Evolutionary conservation across 2,113 vertebrate genomes (phyloP).

Genomic region (Scalopus aquaticus): DNA sequence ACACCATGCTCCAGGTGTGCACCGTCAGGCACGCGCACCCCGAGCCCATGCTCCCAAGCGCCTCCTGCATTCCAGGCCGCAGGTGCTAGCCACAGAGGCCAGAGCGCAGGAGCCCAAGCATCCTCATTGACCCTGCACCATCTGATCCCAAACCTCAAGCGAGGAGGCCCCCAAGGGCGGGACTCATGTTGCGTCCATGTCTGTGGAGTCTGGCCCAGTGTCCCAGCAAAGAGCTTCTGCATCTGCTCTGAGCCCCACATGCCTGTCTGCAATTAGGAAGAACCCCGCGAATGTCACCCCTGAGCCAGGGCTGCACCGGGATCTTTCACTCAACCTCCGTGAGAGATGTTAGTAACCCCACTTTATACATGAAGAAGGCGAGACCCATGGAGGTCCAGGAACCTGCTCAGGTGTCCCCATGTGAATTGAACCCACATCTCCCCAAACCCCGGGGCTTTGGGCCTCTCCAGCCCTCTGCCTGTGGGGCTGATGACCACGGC

Average conservation of each 20-base stretch:
- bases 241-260: rapidly evolving
- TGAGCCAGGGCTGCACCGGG: neutral
- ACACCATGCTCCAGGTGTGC: too few relatives aligned
- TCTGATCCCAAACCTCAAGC: neutral
- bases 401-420: neutral
- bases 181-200: rapidly evolving
- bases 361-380: neutral
- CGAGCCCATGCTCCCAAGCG: too few relatives aligned
- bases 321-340: neutral
- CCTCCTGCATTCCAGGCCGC: too few relatives aligned
- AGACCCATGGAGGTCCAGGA: neutral
- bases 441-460: neutral
- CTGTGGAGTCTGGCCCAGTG: too few relatives aligned
- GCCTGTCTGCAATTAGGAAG: rapidly evolving
- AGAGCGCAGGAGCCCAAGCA: too few relatives aligned
- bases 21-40: too few relatives aligned
- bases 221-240: neutral
- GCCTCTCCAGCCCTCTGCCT: too few relatives aligned
- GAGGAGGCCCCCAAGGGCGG: neutral
- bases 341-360: neutral
- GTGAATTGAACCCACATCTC: neutral
- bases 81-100: too few relatives aligned
- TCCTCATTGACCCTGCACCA: too few relatives aligned
- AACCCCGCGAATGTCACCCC: rapidly evolving
- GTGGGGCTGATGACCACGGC: rapidly evolving